Percentiles rank a stretch among this genome's conserved stretches.
Evolutionary conservation across 2,113 vertebrate species (phyloP).

Genomic region (Hippopotamus amphibius): DNA sequence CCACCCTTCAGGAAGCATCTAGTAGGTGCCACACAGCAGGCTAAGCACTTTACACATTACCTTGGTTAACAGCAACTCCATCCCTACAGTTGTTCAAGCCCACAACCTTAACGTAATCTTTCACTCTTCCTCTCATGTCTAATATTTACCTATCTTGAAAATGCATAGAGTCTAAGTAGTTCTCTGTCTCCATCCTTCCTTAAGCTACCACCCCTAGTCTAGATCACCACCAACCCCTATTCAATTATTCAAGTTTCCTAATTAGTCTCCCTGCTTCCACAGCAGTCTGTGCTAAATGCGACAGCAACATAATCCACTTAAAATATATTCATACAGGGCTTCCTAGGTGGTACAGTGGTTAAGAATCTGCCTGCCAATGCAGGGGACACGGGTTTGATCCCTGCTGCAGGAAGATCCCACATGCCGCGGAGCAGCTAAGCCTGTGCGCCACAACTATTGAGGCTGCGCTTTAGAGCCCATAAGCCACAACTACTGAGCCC

Average conservation of each 20-base stretch:
- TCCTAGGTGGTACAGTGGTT: not conserved
- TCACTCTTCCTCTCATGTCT: not conserved
- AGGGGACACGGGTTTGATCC: not conserved
- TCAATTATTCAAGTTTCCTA: conserved; percentile 16
- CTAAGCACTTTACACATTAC: not conserved
- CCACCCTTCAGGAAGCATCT: not conserved
- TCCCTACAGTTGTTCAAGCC: not conserved
- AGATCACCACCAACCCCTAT: not conserved
- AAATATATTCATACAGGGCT: not conserved
- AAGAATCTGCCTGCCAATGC: not conserved
- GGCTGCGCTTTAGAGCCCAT: too few relatives aligned
- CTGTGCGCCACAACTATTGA: too few relatives aligned
- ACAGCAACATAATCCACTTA: not conserved
- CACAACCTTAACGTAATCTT: not conserved
- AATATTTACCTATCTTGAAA: not conserved
- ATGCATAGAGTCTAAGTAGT: not conserved
- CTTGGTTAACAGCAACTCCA: not conserved
- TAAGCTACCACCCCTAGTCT: not conserved
- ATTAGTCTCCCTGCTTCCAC: not conserved
- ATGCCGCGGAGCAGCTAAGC: too few relatives aligned
- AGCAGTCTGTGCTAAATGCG: not conserved
- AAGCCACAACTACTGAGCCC: too few relatives aligned
- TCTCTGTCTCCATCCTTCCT: not conserved
- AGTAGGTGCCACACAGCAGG: not conserved
- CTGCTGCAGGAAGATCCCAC: not conserved